phyloP scores from a whole-genome alignment of 2,113 vertebrate species.

The Glareola pratincola region DNA sequence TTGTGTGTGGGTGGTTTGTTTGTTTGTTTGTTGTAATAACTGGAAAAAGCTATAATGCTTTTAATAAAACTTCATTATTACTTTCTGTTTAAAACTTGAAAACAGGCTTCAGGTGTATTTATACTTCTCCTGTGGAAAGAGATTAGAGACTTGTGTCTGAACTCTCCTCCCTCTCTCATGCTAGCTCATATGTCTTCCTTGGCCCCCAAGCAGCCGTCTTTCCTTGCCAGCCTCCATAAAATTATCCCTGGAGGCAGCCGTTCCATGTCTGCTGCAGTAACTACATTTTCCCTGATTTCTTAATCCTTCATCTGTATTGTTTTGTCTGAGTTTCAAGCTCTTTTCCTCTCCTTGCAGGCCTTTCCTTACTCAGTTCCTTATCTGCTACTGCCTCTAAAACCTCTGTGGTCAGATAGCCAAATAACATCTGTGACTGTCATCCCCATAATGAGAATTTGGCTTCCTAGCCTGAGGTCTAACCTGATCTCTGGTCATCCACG shows the following conservation, averaged over 20 bases:
- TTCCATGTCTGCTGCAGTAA: neutral
- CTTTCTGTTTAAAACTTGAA: neutral
- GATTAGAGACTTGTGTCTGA: neutral
- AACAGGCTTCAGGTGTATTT: conserved; percentile 42
- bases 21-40: conserved; percentile 27
- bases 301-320: neutral
- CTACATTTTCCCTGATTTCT: neutral
- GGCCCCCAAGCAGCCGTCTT: neutral
- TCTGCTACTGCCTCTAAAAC: neutral
- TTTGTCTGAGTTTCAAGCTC: neutral
- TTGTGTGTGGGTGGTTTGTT: neutral
- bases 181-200: neutral
- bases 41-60: neutral
- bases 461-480: neutral
- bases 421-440: neutral
- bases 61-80: neutral
- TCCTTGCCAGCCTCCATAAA: conserved; percentile 2
- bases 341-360: neutral
- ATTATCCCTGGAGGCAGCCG: conserved; percentile 19
- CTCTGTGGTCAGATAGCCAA: neutral
- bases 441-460: neutral
- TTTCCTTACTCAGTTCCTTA: neutral
- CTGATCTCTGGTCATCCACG: neutral
- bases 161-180: neutral
- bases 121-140: neutral